These are phyloP conservation scores for Carcinoscorpius rotundicauda DNA, from an alignment of 1,140 invertebrate species.

Conservation along the genomic window DNA sequence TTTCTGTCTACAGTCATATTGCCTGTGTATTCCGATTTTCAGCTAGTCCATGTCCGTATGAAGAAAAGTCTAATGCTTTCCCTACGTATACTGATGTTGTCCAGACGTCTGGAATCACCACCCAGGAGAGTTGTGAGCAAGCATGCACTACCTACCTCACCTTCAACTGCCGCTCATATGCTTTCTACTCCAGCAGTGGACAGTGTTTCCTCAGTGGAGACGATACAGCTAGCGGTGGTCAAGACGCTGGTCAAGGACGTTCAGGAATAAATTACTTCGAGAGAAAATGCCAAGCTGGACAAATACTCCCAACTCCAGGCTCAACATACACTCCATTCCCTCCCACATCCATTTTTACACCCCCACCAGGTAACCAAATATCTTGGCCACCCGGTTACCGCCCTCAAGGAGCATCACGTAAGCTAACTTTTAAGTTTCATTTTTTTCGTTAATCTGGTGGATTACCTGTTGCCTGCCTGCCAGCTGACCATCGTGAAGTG, in stretches of 20 bases:
- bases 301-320: slow-evolving; percentile 10
- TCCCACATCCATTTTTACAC: slow-evolving; percentile 1
- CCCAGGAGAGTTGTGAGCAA: slow-evolving; percentile 33
- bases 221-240: slow-evolving; percentile 23
- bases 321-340: slow-evolving; percentile 15
- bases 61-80: slow-evolving; percentile 30
- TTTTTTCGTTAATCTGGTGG: slow-evolving; percentile 1
- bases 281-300: slow-evolving; percentile 29
- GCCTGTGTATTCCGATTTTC: no score
- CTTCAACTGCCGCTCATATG: slow-evolving; percentile 37
- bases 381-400: background rate
- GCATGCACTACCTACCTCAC: slow-evolving; percentile 32
- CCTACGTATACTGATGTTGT: slow-evolving; percentile 37
- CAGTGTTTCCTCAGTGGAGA: slow-evolving; percentile 38
- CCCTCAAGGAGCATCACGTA: slow-evolving; percentile 3
- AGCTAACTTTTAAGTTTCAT: background rate
- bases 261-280: slow-evolving; percentile 37
- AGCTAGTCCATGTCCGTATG: slow-evolving; percentile 24
- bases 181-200: slow-evolving; percentile 35
- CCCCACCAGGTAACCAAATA: slow-evolving; percentile 9
- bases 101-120: slow-evolving; percentile 29
- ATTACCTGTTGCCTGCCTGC: background rate
- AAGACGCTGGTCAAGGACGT: slow-evolving; percentile 28
- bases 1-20: background rate
- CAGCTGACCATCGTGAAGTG: no score